Percentiles rank a stretch among this genome's conserved stretches.
Conservation (phyloP, 1,140 invertebrate genomes). For the Calephelis nemesis region DNA sequence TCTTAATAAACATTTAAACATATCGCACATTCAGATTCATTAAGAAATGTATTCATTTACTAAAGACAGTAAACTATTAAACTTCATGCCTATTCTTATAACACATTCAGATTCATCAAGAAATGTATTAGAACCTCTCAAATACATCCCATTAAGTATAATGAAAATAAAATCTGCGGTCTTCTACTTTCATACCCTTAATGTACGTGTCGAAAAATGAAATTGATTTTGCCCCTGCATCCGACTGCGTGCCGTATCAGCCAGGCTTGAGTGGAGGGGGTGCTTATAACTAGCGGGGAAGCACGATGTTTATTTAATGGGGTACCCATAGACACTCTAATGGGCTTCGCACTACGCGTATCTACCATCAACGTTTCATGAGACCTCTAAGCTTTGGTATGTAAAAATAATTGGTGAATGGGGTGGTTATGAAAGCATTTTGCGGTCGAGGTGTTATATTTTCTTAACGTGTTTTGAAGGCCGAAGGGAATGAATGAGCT, state of each 20-base stretch:
- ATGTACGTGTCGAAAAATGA: slow-evolving; percentile 76
- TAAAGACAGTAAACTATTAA: no score
- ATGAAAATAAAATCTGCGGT: slow-evolving; percentile 32
- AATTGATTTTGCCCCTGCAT: slow-evolving; percentile 73
- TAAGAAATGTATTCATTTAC: no score
- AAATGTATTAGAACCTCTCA: slow-evolving; percentile 7
- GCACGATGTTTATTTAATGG: slow-evolving; percentile 77
- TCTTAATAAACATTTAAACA: no score
- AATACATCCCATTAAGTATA: slow-evolving; percentile 18
- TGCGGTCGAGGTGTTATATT: no score
- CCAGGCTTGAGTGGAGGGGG: slow-evolving; percentile 64
- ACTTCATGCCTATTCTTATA: background rate
- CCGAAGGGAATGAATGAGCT: no score
- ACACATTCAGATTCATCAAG: slow-evolving; percentile 7
- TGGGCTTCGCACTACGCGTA: slow-evolving; percentile 55
- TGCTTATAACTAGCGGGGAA: slow-evolving; percentile 73
- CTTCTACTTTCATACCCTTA: slow-evolving; percentile 65
- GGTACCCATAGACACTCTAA: slow-evolving; percentile 70
- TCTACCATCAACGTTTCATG: slow-evolving; percentile 51
- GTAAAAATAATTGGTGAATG: background rate
- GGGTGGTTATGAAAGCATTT: no score
- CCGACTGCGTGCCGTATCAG: slow-evolving; percentile 74
- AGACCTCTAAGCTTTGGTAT: slow-evolving; percentile 28
- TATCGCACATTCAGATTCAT: no score
- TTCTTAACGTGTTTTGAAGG: no score